Evolutionary conservation across 1,140 invertebrate genomes (phyloP), one percentile per base, ranked within the genome.

Genomic region (Colletes latitarsis): DNA sequence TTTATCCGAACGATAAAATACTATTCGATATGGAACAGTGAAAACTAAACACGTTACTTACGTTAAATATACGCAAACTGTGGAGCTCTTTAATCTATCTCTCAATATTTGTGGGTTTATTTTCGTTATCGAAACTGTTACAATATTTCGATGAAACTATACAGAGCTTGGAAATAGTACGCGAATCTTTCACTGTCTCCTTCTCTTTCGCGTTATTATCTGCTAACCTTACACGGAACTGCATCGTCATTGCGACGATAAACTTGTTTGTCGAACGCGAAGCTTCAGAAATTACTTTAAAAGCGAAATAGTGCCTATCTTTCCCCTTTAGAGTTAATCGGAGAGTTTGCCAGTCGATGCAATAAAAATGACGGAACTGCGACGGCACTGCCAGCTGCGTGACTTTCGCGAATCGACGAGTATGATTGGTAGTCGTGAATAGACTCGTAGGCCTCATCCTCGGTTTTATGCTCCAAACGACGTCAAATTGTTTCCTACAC

Each of bases 331-430:
- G 53, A 9, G 19, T 30, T 10, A n/a, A 53, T 49, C 43, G 41
- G 43, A 0, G n/a, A 46, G 69, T 19, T 72, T 63, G 73, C 77
- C 73, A 74, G 73, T 55, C 12, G 55, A 17, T 19, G 41, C 58
- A 70, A 58, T 70, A 77, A 82, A 70, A 77, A 77, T 55, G 74
- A 77, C 14, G 21, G 41, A 46, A 43, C 43, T 9, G 43, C 53
- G 68, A 67, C 39, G 69, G 81, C 62, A 78, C 66, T 39, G 77
- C 81, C 69, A 74, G 77, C 43, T 81, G 82, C 82, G 82, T 83
- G 82, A 83, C 82, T 83, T 21, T 62, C 66, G 57, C 70, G 70
- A 69, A 69, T 81, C 60, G 41, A 70, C 53, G 53, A 49, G n/a
- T 46, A 71, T 58, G 69, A 66, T 66, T 52, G 68, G 52, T 14